Evolutionary conservation across 1,140 invertebrate genomes (phyloP), one percentile per base, ranked within the genome.

Genomic region (Druon quercuslanigerum): DNA sequence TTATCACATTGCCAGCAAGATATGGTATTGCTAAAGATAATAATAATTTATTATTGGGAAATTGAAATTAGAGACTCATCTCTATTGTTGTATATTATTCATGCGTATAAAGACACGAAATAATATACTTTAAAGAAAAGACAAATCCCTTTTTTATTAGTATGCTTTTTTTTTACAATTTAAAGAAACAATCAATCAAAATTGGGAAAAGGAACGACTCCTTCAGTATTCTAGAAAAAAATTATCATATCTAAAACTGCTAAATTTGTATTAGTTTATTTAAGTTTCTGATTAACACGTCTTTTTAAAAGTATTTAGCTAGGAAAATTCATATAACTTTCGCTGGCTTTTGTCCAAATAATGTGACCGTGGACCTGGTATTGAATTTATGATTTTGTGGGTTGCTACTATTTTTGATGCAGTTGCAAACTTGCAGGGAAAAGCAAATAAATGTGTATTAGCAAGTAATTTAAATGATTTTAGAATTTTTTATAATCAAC

Each of bases 301-400:
- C 25, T 33, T 33, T 33, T 33, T 54, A 20, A 70, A 74, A 60
- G 54, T 52, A 40, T 33, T 33, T 33, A 33, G 3, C 52, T 70
- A 40, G 17, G 51, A 76, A 71, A 76, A 72, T 71, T 75, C 11
- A 75, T 54, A 16, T 77, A 78, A 78, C 52, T 78, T 75, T 74
- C 73, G 76, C 66, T 87, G 82, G 85, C 82, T 66, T 57, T 74
- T 73, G 57, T 78, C 84, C 84, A 87, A 73, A 52, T 75, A 50
- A 79, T 20, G n/a, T 76, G 85, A 52, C 81, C 79, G 40, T 86
- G 85, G 76, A 82, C 85, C 76, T 83, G 76, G 84, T 84, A 87
- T 71, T 85, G 79, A 79, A 78, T 56, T 50, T 73, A 79, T 60
- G 71, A 73, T 83, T 33, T 19, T 33, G 51, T 57, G 20, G 72